Percentiles rank a stretch among this genome's conserved stretches.
Conservation (phyloP, 2,113 vertebrate genomes). For the Sebastes fasciatus region DNA sequence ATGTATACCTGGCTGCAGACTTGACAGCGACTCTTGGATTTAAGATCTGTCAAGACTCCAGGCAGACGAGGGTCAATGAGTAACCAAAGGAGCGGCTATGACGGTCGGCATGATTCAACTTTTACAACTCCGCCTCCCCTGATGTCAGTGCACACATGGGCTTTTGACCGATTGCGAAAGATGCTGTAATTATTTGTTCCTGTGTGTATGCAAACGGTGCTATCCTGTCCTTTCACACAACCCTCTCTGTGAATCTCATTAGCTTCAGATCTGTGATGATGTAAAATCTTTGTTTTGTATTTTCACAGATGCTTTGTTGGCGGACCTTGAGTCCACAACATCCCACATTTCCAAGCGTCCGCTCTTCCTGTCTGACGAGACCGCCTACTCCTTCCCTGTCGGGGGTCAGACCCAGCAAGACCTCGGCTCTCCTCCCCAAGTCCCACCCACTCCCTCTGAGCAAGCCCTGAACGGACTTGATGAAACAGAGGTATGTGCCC, state of each 20-base stretch:
- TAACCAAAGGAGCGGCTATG: slow-evolving; percentile 70
- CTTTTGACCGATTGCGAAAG: slow-evolving; percentile 35
- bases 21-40: slow-evolving; percentile 27
- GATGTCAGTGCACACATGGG: slow-evolving; percentile 35
- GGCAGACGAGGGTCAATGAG: slow-evolving; percentile 66
- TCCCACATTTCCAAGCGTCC: slow-evolving; percentile 95
- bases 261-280: neutral
- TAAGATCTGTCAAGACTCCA: slow-evolving; percentile 35
- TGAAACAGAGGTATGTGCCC: slow-evolving; percentile 87
- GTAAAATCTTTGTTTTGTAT: slow-evolving; percentile 23
- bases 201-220: neutral
- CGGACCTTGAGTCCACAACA: slow-evolving; percentile 97
- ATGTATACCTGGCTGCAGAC: slow-evolving; percentile 21
- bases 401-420: slow-evolving; percentile 89
- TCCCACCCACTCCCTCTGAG: slow-evolving; percentile 85
- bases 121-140: slow-evolving; percentile 41
- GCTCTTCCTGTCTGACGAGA: slow-evolving; percentile 91
- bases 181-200: slow-evolving; percentile 17
- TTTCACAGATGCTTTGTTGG: slow-evolving; percentile 91
- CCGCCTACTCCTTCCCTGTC: slow-evolving; percentile 90
- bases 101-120: slow-evolving; percentile 65
- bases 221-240: neutral
- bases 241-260: neutral
- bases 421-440: slow-evolving; percentile 85
- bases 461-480: slow-evolving; percentile 88